These are phyloP conservation scores for Meriones unguiculatus DNA, from an alignment of 2,113 vertebrate genomes.

Conservation along the genomic window DNA sequence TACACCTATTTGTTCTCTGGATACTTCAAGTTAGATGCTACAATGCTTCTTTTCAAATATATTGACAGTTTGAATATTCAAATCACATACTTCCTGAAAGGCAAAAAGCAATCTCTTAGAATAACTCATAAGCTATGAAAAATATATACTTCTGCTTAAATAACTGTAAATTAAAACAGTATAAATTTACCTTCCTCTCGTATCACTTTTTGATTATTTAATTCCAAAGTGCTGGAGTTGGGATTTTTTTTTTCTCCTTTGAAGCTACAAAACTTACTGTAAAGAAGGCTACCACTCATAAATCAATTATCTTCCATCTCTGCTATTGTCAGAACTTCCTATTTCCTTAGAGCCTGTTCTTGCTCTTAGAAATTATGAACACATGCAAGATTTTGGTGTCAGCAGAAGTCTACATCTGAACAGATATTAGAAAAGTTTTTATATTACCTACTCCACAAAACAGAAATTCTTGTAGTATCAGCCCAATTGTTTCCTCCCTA, in stretches of 20 bases:
- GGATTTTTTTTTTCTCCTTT: background rate
- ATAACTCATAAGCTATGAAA: background rate
- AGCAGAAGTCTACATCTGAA: background rate
- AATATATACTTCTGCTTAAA: background rate
- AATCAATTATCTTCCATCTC: background rate
- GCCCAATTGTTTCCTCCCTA: background rate
- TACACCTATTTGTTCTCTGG: background rate
- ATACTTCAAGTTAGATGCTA: background rate
- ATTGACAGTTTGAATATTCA: background rate
- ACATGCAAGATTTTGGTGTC: background rate
- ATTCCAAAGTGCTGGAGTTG: background rate
- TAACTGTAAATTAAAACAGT: background rate
- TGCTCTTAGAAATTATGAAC: conserved; percentile 27
- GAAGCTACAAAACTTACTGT: background rate
- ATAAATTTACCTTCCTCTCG: background rate
- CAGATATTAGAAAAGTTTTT: background rate
- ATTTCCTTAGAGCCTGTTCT: background rate
- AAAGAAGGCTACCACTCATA: background rate
- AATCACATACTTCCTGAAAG: background rate
- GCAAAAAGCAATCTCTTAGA: background rate
- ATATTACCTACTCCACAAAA: background rate
- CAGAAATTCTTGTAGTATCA: background rate
- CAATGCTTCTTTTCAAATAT: background rate
- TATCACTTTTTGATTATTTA: background rate
- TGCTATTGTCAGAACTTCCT: background rate